phyloP scores from a whole-genome alignment of 2,888 invertebrate genomes.

The Sturmia bella region DNA sequence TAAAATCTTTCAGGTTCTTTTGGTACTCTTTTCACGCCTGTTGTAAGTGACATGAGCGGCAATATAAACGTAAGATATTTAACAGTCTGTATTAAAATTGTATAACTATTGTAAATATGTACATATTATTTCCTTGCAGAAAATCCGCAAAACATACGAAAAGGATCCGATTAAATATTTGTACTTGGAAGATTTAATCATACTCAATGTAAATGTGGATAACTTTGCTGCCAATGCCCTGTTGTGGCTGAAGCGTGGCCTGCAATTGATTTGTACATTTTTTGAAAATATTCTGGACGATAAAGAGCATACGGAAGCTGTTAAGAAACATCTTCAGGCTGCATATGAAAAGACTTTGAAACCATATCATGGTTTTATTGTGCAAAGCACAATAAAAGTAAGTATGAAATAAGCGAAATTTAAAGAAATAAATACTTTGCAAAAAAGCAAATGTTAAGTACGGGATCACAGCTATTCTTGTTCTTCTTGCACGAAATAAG shows the following conservation, averaged over 20 bases:
- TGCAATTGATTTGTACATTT: conserved; percentile 80
- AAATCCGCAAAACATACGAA: conserved; percentile 84
- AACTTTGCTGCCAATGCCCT: conserved; percentile 85
- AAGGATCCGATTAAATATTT: conserved; percentile 83
- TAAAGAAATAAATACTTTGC: neutral
- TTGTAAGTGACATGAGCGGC: conserved; percentile 89
- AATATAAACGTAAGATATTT: conserved; percentile 86
- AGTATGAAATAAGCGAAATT: conserved; percentile 66
- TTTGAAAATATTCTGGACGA: conserved; percentile 80
- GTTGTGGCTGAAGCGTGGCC: conserved; percentile 87
- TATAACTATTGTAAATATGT: neutral
- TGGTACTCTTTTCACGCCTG: conserved; percentile 88
- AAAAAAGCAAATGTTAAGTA: neutral
- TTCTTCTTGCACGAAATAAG: no score
- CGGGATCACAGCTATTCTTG: no score
- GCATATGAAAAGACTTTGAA: conserved; percentile 88
- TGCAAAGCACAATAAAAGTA: conserved; percentile 88
- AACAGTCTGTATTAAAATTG: neutral
- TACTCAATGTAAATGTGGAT: conserved; percentile 84
- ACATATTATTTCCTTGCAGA: conserved; percentile 82
- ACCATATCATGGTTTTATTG: conserved; percentile 89
- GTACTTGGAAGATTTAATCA: conserved; percentile 87
- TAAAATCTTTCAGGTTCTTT: conserved; percentile 84
- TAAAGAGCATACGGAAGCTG: conserved; percentile 82
- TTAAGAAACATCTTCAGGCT: conserved; percentile 85